Evolutionary conservation across 1,140 invertebrate genomes (phyloP).

Genomic region (Drosophila orena): DNA sequence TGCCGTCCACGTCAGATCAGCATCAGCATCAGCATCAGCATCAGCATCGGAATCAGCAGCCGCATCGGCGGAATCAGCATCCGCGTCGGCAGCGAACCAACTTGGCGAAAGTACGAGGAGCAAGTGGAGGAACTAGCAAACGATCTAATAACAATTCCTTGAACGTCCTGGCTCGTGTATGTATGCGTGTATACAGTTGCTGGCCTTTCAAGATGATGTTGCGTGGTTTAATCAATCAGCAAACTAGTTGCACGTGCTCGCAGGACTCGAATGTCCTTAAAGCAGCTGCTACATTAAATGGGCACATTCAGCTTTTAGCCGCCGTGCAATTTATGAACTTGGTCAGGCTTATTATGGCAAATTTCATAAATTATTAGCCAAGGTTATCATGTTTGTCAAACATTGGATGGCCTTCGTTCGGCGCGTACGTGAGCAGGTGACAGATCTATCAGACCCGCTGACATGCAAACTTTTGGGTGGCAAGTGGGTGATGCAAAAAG

Average conservation of each 20-base stretch:
- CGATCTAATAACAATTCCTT: conserved; percentile 78
- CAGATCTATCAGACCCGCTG: conserved; percentile 65
- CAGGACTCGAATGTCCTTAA: not conserved
- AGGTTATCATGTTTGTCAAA: conserved; percentile 60
- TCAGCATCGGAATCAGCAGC: conserved; percentile 1
- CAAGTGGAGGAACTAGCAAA: conserved; percentile 53
- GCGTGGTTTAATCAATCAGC: conserved; percentile 80
- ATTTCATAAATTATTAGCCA: conserved; percentile 67
- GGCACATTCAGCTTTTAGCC: conserved; percentile 40
- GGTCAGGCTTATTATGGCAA: conserved; percentile 66
- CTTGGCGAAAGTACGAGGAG: conserved; percentile 42
- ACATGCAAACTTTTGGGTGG: conserved; percentile 38
- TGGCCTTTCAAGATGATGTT: conserved; percentile 43
- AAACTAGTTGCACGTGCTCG: conserved; percentile 69
- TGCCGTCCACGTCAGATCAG: conserved; percentile 66
- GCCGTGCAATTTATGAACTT: conserved; percentile 65
- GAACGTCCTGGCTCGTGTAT: conserved; percentile 49
- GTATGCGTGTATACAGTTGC: conserved; percentile 3
- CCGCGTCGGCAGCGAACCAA: conserved; percentile 7
- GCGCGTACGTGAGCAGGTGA: conserved; percentile 74
- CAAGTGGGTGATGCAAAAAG: not conserved
- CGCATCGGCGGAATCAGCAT: not conserved
- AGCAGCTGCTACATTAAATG: not conserved
- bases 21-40: conserved; percentile 24
- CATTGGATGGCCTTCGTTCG: conserved; percentile 26